Evolutionary conservation across 1,140 invertebrate genomes (phyloP), one percentile per base, ranked within the genome.

Genomic region (Panagrolaimus sp.): DNA sequence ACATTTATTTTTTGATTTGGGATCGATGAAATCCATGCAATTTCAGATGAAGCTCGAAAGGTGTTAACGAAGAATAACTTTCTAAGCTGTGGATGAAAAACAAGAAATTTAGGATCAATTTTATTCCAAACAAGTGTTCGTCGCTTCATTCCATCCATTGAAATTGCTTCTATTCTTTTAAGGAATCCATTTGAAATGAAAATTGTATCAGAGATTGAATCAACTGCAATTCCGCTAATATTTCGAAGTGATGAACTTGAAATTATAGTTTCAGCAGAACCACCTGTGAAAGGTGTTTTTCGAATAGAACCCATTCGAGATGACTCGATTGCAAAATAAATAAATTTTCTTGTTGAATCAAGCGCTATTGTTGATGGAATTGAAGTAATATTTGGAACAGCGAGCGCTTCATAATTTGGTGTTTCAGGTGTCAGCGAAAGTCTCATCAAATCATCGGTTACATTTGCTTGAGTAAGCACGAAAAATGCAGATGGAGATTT

Each of bases 401-500:
- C 46, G 3, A 67, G 38, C 3, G 46, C 31, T 31, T 43, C 16
- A 20, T 43, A 20, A 14, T n/a, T 31, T 9, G 16, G 46, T 20
- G 31, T 23, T 9, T 13, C 16, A 0, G 66, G 51, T 16, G 20
- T n/a, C 8, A 44, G 16, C 0, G 66, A 70, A 8, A 69, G 25
- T 61, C 70, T 16, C 13, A 69, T 57, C 45, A 71, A 57, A 63
- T 69, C 70, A 42, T 71, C 20, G 11, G 64, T 13, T 9, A 64
- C 38, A 45, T 69, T 51, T 8, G 67, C 1, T 25, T 25, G n/a
- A 13, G 66, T 57, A 25, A 63, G 57, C 23, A 71, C 45, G 3
- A 71, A 31, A 53, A 69, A 71, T 5, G 46, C 20, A 9, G 31
- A 14, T 13, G 67, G 66, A 9, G 13, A 27, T 13, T 16, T 20